These are phyloP conservation scores for Avahi laniger DNA, from an alignment of 2,797 vertebrate species.

Conservation along the genomic window DNA sequence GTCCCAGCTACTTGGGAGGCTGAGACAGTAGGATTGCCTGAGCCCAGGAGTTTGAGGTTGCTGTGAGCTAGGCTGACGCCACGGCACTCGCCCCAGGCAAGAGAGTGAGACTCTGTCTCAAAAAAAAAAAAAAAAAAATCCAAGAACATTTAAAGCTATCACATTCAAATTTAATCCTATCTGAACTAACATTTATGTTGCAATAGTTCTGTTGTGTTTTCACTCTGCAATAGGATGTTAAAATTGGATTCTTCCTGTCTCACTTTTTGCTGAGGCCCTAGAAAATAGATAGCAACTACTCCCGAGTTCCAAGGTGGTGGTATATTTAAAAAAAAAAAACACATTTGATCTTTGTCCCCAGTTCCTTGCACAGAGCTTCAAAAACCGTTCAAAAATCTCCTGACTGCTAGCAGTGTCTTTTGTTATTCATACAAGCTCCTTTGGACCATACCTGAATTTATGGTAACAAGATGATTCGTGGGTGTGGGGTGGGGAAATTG, in stretches of 20 bases:
- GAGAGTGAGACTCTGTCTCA: too few relatives aligned
- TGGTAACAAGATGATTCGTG: neutral
- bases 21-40: too few relatives aligned
- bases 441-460: neutral
- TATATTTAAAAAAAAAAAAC: neutral
- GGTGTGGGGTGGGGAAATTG: too few relatives aligned
- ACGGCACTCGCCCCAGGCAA: too few relatives aligned
- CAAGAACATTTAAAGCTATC: slow-evolving; percentile 19
- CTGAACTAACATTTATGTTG: neutral
- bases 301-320: neutral
- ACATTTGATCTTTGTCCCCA: neutral
- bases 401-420: neutral
- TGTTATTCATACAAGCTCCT: neutral
- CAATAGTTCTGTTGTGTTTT: neutral
- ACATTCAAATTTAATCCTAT: neutral
- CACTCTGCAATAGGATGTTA: neutral
- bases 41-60: too few relatives aligned
- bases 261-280: neutral
- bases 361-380: neutral
- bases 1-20: too few relatives aligned
- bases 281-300: neutral
- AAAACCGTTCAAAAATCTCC: neutral
- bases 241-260: neutral
- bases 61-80: too few relatives aligned
- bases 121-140: neutral